Base-by-base conservation (phyloP, 2,888 invertebrate species). In the Saturnia pavonia region DNA sequence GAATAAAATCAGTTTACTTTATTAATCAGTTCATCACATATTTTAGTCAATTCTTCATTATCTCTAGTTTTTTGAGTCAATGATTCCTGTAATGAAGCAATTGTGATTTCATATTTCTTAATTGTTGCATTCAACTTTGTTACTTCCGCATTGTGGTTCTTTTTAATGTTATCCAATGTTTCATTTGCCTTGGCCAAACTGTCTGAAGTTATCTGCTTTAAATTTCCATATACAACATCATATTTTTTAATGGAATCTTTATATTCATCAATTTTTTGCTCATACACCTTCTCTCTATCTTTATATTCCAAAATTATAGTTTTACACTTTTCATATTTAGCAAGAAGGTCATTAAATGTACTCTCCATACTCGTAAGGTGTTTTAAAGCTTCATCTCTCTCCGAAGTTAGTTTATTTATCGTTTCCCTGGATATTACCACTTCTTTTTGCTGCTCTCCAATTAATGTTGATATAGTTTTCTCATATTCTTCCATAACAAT, bases 1-100 rank as follows among this genome's bases (percentile, higher is more conserved):
- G 22, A n/a, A 72, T 51, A 34, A 34, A 66, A 25, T 75, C 78
- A 91, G 76, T 86, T 89, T 51, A 92, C 92, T 81, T 91, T 89
- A 80, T 94, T 95, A 82, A 99, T 98, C 66, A 99, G 95, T 91
- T 99, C 98, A 94, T 99, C 99, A 95, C 98, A 97, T 84, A 99
- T 97, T 88, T 97, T 96, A 68, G 98, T 96, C 77, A 99, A 92
- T 88, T 98, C 98, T 77, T 96, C 96, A 88, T 98, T 98, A 85
- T 99, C 98, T 85, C 97, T 96, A 0, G 95, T 95, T 91, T 98
- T 99, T 83, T 98, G 98, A 76, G 96, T 96, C 68, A 99, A 92
- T 66, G 97, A 95, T 80, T 97, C 97, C 82, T 97, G 96, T 72
- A 98, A 92, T 1, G 98, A 97, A 73, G 96, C 96, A 76, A 96